Evolutionary conservation across 2,113 vertebrate species (phyloP).

Genomic region (Odobenus rosmarus): DNA sequence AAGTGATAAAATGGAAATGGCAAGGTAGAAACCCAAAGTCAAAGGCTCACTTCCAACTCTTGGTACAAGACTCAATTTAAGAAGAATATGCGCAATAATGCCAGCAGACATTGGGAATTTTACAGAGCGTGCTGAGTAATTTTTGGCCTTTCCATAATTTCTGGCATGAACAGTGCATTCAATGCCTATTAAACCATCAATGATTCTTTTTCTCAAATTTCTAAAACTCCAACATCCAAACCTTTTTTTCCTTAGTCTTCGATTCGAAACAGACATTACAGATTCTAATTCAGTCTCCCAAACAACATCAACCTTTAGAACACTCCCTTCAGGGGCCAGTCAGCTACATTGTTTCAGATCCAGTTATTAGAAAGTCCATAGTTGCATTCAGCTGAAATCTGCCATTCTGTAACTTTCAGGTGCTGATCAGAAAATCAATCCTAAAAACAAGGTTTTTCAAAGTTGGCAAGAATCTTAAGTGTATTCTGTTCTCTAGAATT

Average conservation of each 20-base stretch:
- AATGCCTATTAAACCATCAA: conserved; percentile 9
- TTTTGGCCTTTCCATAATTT: neutral
- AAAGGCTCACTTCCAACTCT: neutral
- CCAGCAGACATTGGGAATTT: neutral
- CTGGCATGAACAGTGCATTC: neutral
- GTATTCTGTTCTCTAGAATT: neutral
- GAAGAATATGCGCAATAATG: neutral
- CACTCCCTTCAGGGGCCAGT: neutral
- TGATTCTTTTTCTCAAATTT: neutral
- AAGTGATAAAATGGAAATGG: neutral
- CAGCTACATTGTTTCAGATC: neutral
- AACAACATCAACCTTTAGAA: neutral
- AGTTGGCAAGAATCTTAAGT: neutral
- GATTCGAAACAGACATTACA: neutral
- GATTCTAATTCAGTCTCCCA: neutral
- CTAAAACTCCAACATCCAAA: neutral
- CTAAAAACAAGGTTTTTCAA: neutral
- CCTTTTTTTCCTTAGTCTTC: neutral
- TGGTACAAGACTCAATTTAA: neutral
- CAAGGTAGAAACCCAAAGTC: neutral
- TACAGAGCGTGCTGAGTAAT: neutral
- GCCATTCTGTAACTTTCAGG: neutral
- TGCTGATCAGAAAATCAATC: conserved; percentile 4
- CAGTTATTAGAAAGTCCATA: neutral
- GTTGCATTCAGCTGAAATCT: neutral